Base-by-base conservation (phyloP, 1,140 invertebrate species). In the Sinella curviseta region DNA sequence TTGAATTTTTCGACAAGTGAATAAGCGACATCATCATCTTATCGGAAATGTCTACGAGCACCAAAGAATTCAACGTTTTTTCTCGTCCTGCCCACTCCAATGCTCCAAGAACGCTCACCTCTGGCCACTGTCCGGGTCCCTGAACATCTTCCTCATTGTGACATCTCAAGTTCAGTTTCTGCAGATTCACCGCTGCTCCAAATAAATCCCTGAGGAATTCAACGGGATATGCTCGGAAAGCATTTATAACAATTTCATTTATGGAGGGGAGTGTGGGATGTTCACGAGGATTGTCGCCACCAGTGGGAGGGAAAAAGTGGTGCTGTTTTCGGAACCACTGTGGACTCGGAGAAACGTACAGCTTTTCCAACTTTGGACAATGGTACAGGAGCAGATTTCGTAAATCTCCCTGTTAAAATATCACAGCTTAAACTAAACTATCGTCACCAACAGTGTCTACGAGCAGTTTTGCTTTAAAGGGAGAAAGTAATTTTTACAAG, bases 131-230 rank as follows among this genome's bases (percentile, higher is more conserved):
- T 30, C 65, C 65, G 24, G 65, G 26, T 4, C 65, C 65, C n/a
- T 70, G 3, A 31, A 70, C 65, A 30, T 70, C 65, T 8, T 70
- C 65, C 31, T 70, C 65, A n/a, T 70, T 70, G 2, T 70, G 65
- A 24, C 65, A 70, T 16, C 65, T 30, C 1, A 70, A 4, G n/a
- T 70, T 70, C 31, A 70, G 65, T 70, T 70, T 70, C 31, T 70
- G 65, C 4, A 70, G 65, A 30, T 70, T 70, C 30, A 70, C 24
- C 1, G 65, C 12, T 8, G 65, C 65, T 30, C 26, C 26, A 33
- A 70, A 70, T 33, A 70, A 33, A 70, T 70, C 65, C 31, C 30
- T 24, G 26, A 70, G 65, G n/a, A 70, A 70, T n/a, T 70, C 65
- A 16, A 70, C 65, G 12, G 65, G 65, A 70, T 70, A 70, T 12